Base-by-base conservation (phyloP, 2,888 invertebrate species). In the Liodrosophila aerea region DNA sequence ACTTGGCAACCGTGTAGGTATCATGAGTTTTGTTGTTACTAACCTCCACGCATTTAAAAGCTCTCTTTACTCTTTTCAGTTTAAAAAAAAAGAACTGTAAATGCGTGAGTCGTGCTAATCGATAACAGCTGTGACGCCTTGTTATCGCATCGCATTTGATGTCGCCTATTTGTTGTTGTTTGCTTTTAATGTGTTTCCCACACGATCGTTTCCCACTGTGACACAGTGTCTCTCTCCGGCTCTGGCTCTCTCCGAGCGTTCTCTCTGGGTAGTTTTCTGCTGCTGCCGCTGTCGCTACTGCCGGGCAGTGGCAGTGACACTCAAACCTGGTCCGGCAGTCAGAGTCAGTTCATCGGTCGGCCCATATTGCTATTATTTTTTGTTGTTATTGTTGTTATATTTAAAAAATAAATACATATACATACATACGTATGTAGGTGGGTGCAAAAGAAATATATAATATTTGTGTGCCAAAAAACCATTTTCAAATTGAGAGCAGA, bases 251-350 rank as follows among this genome's bases (percentile, higher is more conserved):
- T 18, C 29, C 13, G 13, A 12, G 30, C 30, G 33, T 16, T 37
- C 8, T 58, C 52, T 54, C 59, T 40, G 51, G 63, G 29, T 43
- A 53, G 54, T 50, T 41, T 30, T 41, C 57, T 57, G 46, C 40
- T 57, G 65, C 40, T 64, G 45, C 40, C 29, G 22, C 44, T 56
- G 56, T 29, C 11, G 49, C 41, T 41, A 46, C 12, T 22, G 47
- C 41, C 46, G 58, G 52, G 43, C 65, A 70, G 68, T 83, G 83
- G 76, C 86, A 83, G 86, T 83, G 83, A 83, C 83, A 83, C 83
- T 78, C 78, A 78, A 68, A 74, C 54, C 59, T 34, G 52, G 50
- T 61, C 33, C 57, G 61, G 43, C 76, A 80, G 76, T 72, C 65
- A 56, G 59, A 74, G 65, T 82, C 62, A 43, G 82, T 73, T 63